phyloP scores from a whole-genome alignment of 2,797 vertebrate genomes.

The Amniataba percoides region DNA sequence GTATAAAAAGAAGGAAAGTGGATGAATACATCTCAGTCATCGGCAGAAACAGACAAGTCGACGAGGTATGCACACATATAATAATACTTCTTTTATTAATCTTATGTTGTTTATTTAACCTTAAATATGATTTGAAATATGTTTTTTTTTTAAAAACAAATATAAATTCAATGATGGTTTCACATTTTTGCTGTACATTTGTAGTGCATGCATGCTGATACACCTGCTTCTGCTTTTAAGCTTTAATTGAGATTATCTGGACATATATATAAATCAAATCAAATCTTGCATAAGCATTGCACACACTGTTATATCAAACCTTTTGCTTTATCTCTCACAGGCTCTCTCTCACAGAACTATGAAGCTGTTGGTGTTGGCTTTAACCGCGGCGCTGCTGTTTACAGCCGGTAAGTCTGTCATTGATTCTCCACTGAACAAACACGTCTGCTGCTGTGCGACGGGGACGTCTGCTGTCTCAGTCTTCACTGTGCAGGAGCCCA shows the following conservation, averaged over 20 bases:
- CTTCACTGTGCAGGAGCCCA: background rate
- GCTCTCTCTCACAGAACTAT: conserved; percentile 64
- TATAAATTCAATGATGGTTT: background rate
- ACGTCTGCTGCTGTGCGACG: conserved; percentile 50
- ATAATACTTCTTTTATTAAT: background rate
- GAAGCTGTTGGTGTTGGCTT: conserved; percentile 77
- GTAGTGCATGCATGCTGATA: background rate
- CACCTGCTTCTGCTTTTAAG: background rate
- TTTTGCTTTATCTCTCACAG: conserved; percentile 52
- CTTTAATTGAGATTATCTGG: background rate
- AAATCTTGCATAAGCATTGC: background rate
- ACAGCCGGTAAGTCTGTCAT: conserved; percentile 81
- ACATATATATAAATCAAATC: too few relatives aligned
- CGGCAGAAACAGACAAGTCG: conserved; percentile 24
- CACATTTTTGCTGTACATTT: background rate
- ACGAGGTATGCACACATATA: conserved; percentile 67
- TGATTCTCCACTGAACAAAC: conserved; percentile 77
- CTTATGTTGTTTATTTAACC: conserved; percentile 10
- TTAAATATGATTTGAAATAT: background rate
- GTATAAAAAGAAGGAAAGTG: conserved; percentile 63
- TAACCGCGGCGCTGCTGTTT: conserved; percentile 73
- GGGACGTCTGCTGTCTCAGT: conserved; percentile 2
- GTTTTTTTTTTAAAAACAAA: background rate
- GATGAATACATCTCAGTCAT: conserved; percentile 23
- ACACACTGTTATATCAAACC: conserved; percentile 9